Conservation (phyloP, 2,113 vertebrate species). For the Tympanuchus pallidicinctus region DNA sequence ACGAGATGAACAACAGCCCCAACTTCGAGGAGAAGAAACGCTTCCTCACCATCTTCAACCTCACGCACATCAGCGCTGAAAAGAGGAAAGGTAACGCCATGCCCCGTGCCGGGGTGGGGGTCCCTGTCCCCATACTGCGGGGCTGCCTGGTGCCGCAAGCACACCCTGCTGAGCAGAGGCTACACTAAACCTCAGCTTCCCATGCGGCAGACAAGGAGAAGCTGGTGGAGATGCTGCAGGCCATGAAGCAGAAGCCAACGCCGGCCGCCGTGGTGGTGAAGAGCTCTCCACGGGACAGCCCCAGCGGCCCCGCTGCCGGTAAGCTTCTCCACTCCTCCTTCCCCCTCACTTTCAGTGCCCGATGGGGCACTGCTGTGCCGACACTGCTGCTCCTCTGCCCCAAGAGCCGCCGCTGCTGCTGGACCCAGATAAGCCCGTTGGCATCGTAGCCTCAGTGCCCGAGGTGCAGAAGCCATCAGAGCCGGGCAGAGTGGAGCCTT, state of each 20-base stretch:
- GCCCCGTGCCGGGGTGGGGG: not conserved
- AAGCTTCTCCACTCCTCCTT: not conserved
- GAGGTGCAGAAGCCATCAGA: constrained; percentile 73
- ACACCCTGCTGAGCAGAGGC: constrained; percentile 10
- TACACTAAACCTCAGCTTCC: constrained; percentile 71
- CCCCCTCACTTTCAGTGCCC: not conserved
- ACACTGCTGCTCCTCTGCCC: not conserved
- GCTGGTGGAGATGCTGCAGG: constrained; percentile 91
- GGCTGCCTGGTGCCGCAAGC: not conserved
- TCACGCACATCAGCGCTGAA: constrained; percentile 92
- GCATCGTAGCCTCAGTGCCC: constrained; percentile 75
- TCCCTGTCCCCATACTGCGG: not conserved
- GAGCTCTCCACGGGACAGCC: constrained; percentile 87
- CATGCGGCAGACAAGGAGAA: constrained; percentile 90
- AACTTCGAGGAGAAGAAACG: constrained; percentile 96
- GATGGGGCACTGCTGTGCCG: not conserved
- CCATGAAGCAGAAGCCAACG: constrained; percentile 91
- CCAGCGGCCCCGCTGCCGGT: constrained; percentile 80
- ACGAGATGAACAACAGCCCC: constrained; percentile 93
- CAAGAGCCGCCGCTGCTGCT: constrained; percentile 73
- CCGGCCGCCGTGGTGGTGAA: constrained; percentile 82
- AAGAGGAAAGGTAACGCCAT: constrained; percentile 87
- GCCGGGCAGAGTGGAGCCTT: constrained; percentile 79
- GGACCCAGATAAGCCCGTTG: constrained; percentile 82
- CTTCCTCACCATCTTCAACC: constrained; percentile 95